Conservation (phyloP, 2,888 invertebrate species). For the Cacoxenus indagator region DNA sequence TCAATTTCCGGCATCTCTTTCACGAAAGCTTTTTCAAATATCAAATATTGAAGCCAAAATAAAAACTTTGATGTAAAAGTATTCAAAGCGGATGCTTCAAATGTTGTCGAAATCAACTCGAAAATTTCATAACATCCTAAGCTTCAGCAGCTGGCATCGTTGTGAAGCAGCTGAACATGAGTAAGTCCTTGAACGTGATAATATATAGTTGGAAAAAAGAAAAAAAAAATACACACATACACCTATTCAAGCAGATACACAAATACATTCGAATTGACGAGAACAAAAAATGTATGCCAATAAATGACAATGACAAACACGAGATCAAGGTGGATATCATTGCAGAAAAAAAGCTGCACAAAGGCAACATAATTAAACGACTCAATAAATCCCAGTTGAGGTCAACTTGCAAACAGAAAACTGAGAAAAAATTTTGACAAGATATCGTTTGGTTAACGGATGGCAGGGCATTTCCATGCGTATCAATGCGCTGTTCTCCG, state of each 20-base stretch:
- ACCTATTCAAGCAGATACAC: not conserved
- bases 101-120: too few relatives aligned
- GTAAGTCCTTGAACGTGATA: not conserved
- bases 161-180: not conserved
- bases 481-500: constrained; percentile 42
- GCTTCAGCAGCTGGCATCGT: too few relatives aligned
- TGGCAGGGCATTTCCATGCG: constrained; percentile 56
- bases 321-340: constrained; percentile 43
- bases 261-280: constrained; percentile 49
- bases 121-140: too few relatives aligned
- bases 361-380: constrained; percentile 32
- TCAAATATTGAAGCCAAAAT: too few relatives aligned
- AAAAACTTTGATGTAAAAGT: too few relatives aligned
- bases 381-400: constrained; percentile 52
- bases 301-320: constrained; percentile 61
- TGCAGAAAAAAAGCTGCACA: not conserved
- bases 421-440: constrained; percentile 51
- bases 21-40: too few relatives aligned
- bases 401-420: constrained; percentile 46
- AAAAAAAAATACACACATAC: not conserved
- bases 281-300: constrained; percentile 57
- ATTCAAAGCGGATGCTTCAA: too few relatives aligned
- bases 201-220: too few relatives aligned
- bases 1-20: too few relatives aligned
- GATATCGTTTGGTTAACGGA: constrained; percentile 54